These are phyloP conservation scores for Phenganax stokvisi DNA, from an alignment of 92 coral and sea anemone species.

Conservation along the genomic window DNA sequence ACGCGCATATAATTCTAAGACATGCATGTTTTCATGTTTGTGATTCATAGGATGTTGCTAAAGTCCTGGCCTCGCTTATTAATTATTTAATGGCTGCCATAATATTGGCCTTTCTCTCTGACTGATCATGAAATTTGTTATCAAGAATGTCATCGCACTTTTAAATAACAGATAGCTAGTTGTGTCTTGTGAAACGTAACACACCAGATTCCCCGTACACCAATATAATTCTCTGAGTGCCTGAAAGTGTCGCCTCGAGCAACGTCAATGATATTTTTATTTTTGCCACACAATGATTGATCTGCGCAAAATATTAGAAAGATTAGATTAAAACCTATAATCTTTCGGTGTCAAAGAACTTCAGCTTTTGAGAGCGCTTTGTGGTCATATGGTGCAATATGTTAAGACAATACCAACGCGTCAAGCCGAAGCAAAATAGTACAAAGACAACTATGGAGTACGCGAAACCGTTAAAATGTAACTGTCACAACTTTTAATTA, in stretches of 20 bases:
- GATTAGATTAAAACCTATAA: conserved; percentile 10
- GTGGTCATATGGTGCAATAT: background rate
- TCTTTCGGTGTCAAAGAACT: background rate
- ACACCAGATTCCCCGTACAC: background rate
- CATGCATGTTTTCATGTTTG: too few species aligned
- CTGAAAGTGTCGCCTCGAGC: conserved; percentile 22
- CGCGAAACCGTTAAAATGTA: background rate
- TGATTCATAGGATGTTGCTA: too few species aligned
- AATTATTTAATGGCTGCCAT: too few species aligned
- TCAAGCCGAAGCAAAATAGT: background rate
- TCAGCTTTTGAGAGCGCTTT: background rate
- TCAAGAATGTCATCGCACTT: too few species aligned
- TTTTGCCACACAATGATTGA: conserved; percentile 1
- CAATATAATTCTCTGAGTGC: background rate
- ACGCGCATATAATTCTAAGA: too few species aligned
- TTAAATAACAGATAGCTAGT: background rate
- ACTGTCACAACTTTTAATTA: background rate
- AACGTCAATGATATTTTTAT: conserved; percentile 27
- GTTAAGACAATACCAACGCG: background rate
- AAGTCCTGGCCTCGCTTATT: too few species aligned
- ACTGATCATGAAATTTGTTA: too few species aligned
- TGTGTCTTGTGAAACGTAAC: background rate
- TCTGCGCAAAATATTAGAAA: background rate
- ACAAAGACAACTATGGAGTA: background rate
- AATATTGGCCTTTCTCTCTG: too few species aligned